Evolutionary conservation across 2,797 vertebrate genomes (phyloP).

Genomic region (Pelodytes ibericus): DNA sequence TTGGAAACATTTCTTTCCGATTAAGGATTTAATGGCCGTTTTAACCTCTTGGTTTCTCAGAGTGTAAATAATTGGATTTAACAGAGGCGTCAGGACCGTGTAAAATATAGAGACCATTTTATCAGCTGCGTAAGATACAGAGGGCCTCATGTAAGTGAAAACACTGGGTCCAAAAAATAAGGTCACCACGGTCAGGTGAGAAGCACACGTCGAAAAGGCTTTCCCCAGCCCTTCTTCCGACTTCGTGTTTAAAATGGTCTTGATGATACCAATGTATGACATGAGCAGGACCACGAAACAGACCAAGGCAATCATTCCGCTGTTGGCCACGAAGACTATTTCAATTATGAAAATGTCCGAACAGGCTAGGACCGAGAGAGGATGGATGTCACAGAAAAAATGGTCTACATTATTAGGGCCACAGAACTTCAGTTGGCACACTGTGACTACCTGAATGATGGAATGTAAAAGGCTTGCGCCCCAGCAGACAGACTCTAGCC

Average conservation of each 20-base stretch:
- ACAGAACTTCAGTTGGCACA: constrained; percentile 63
- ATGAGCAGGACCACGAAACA: constrained; percentile 59
- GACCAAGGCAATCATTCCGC: constrained; percentile 46
- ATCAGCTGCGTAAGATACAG: constrained; percentile 58
- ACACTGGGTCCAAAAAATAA: constrained; percentile 65
- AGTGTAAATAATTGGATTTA: constrained; percentile 68
- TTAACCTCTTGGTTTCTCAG: constrained; percentile 39
- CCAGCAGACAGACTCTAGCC: constrained; percentile 63
- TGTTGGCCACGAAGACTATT: constrained; percentile 64
- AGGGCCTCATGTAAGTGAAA: constrained; percentile 66
- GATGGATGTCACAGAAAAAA: constrained; percentile 68
- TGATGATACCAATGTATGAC: constrained; percentile 55
- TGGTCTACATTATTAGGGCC: constrained; percentile 64
- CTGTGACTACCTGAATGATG: constrained; percentile 62
- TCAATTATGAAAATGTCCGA: constrained; percentile 62
- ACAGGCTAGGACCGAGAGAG: constrained; percentile 67
- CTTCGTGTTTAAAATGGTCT: constrained; percentile 54
- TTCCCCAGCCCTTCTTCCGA: constrained; percentile 53
- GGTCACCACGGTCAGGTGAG: constrained; percentile 65
- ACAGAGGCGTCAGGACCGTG: constrained; percentile 63
- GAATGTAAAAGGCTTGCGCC: constrained; percentile 60
- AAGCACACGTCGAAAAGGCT: constrained; percentile 63
- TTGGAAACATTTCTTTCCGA: constrained; percentile 9
- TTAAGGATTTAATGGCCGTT: constrained; percentile 32
- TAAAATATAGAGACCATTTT: constrained; percentile 65